Base-by-base conservation (phyloP, 2,797 vertebrate genomes). In the Muraenolepis orangiensis region DNA sequence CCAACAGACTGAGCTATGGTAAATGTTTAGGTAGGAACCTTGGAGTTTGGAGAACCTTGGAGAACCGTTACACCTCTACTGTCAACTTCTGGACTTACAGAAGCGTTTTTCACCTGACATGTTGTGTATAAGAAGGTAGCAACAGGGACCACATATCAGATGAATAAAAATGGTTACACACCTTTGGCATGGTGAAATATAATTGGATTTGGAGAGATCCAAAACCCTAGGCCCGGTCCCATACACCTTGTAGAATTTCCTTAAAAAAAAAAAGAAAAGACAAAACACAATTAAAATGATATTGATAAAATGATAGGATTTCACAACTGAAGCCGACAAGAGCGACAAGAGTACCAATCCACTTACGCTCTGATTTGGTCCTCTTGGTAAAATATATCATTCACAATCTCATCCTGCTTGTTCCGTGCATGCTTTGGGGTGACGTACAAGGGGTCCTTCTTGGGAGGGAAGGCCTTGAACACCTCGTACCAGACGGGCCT, bases 401-500 rank as follows among this genome's bases (percentile, higher is more conserved):
- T 85, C 2, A 97, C 82, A 0, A 2, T 0, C 0, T 95, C 91
- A 31, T 75, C 66, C 42, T 72, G 84, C 23, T 85, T 88, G 0
- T 0, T 7, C 11, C 73, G 70, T 30, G 79, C 81, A 4, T 18
- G 32, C 10, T 70, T 68, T 2, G 86, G 83, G 69, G 89, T 89
- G 2, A 85, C 90, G 73, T 93, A 89, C 0, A 94, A 12, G 0
- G 96, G 96, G 12, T 95, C 94, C 71, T 84, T 91, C 82, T 92
- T 90, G 0, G 97, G 96, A 0, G 97, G 97, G 72, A 97, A 98
- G 0, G 96, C 94, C 0, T 82, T 34, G 40, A 96, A 98, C 0
- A 98, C 86, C 1, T 98, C 96, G 46, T 90, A 96, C 97, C 97
- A 99, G 67, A 96, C 70, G 0, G 96, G 97, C 75, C 94, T 96